These are phyloP conservation scores for Acleris emargana DNA, from an alignment of 2,888 invertebrate genomes.

Conservation along the genomic window DNA sequence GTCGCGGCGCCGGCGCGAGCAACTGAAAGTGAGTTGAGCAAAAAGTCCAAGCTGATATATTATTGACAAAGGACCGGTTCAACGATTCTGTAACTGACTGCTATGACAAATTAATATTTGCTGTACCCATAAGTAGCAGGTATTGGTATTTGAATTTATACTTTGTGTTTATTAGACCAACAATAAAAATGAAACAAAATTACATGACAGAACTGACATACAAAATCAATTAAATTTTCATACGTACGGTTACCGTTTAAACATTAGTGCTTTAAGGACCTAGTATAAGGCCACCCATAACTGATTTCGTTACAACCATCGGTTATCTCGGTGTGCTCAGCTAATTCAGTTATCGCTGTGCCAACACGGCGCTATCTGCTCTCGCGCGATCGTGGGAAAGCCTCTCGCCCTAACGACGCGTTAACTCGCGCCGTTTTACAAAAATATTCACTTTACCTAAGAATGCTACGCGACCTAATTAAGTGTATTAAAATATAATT, in stretches of 20 bases:
- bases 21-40: slow-evolving; percentile 25
- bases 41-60: slow-evolving; percentile 17
- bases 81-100: background rate
- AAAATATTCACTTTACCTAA: too few relatives aligned
- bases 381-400: slow-evolving; percentile 66
- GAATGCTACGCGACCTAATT: too few relatives aligned
- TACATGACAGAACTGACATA: too few relatives aligned
- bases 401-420: slow-evolving; percentile 42
- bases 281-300: background rate
- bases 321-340: slow-evolving; percentile 26
- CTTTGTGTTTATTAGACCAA: too few relatives aligned
- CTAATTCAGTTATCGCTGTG: slow-evolving; percentile 46
- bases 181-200: too few relatives aligned
- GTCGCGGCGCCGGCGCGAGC: slow-evolving; percentile 20
- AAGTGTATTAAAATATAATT: too few relatives aligned
- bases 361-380: slow-evolving; percentile 59
- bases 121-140: background rate
- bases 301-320: background rate
- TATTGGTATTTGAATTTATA: background rate
- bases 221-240: too few relatives aligned
- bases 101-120: background rate
- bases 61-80: slow-evolving; percentile 6
- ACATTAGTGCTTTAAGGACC: background rate
- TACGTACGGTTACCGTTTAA: too few relatives aligned
- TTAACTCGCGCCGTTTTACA: background rate